Evolutionary conservation across 2,888 invertebrate genomes (phyloP).

Genomic region (Yponomeuta plumbellus): DNA sequence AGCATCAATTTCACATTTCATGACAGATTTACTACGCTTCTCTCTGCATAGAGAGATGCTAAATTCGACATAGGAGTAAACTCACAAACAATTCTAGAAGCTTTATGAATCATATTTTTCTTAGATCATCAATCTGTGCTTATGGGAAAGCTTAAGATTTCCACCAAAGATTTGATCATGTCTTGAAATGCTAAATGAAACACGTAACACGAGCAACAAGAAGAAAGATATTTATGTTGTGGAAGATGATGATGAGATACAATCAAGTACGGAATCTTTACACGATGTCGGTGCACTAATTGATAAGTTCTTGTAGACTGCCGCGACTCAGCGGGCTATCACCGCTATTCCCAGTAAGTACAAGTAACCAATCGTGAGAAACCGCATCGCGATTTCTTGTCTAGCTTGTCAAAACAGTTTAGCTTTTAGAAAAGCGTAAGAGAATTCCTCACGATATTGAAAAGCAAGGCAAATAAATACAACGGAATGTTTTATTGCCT

Average conservation of each 20-base stretch:
- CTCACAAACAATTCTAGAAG: not conserved
- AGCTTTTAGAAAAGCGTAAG: constrained; percentile 14
- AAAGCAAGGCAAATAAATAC: constrained; percentile 2
- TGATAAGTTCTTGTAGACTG: constrained; percentile 5
- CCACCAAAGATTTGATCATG: not conserved
- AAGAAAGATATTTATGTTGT: constrained; percentile 1
- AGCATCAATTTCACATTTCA: constrained; percentile 12
- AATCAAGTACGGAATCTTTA: not conserved
- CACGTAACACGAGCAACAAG: not conserved
- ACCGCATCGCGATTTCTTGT: constrained; percentile 48
- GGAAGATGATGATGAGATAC: not conserved
- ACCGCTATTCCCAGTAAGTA: constrained; percentile 31
- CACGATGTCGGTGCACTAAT: constrained; percentile 4
- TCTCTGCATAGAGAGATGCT: not conserved
- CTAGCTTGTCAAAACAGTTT: constrained; percentile 6
- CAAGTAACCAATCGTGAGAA: constrained; percentile 52
- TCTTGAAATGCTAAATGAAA: not conserved
- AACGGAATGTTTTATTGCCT: constrained; percentile 1
- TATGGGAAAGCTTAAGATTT: not conserved
- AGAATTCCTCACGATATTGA: not conserved
- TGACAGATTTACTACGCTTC: constrained; percentile 11
- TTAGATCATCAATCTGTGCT: not conserved
- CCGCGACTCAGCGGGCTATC: constrained; percentile 4
- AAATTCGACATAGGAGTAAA: not conserved
- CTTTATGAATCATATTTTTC: not conserved